A percentile compares a stretch with the other conserved stretches of the same genome.
These are phyloP conservation scores for Cnemophilus loriae DNA, from an alignment of 2,113 vertebrate species.

Conservation along the genomic window DNA sequence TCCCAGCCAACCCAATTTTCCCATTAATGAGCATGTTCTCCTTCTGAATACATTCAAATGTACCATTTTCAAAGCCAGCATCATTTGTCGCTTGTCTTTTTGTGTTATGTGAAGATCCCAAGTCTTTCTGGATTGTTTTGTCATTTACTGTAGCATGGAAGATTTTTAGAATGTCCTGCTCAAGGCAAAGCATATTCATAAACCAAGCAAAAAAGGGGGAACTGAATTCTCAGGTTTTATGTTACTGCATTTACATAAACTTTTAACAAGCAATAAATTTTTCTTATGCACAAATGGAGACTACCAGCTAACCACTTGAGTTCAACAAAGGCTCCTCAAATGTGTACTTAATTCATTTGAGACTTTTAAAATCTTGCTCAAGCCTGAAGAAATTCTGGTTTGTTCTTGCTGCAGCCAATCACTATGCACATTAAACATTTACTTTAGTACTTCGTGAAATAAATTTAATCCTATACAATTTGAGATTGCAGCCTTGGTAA, in stretches of 20 bases:
- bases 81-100: background rate
- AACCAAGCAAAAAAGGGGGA: background rate
- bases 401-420: background rate
- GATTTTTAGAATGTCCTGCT: background rate
- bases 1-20: background rate
- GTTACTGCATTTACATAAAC: background rate
- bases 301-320: background rate
- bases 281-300: background rate
- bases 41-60: background rate
- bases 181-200: background rate
- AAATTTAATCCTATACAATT: background rate
- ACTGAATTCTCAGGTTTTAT: background rate
- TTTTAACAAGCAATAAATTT: conserved; percentile 7
- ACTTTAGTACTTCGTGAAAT: background rate
- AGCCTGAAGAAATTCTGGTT: background rate
- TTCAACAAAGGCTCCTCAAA: background rate
- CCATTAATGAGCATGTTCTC: background rate
- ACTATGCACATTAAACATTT: background rate
- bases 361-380: background rate
- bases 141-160: background rate
- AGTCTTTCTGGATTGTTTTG: background rate
- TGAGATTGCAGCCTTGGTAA: background rate
- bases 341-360: background rate
- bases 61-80: background rate
- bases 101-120: background rate